These are phyloP conservation scores for Thalassoma bifasciatum DNA, from an alignment of 2,113 vertebrate genomes.

Conservation along the genomic window DNA sequence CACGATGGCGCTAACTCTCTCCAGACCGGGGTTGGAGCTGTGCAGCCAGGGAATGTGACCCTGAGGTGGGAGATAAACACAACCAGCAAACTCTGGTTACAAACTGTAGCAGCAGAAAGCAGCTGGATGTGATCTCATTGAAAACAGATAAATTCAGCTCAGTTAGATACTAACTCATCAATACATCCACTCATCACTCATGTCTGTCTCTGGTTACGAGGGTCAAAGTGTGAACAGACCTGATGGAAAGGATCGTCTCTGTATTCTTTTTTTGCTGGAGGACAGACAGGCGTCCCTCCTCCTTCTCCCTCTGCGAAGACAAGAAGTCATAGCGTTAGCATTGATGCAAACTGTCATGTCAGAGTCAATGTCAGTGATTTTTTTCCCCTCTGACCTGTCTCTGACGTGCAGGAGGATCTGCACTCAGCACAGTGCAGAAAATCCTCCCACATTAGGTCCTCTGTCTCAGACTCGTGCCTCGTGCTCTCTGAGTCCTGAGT, in stretches of 20 bases:
- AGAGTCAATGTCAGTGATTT: no score
- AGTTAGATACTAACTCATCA: no score
- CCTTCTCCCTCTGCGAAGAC: slow-evolving; percentile 87
- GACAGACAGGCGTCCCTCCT: slow-evolving; percentile 81
- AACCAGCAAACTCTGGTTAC: background rate
- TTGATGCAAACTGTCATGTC: background rate
- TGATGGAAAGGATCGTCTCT: slow-evolving; percentile 98
- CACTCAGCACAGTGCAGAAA: slow-evolving; percentile 97
- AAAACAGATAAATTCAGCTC: no score
- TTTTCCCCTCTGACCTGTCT: slow-evolving; percentile 80
- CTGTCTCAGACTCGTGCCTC: slow-evolving; percentile 95
- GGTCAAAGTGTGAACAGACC: slow-evolving; percentile 82
- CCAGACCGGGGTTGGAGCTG: slow-evolving; percentile 93
- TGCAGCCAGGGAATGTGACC: slow-evolving; percentile 96
- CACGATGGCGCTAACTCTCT: slow-evolving; percentile 98
- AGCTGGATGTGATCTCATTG: no score
- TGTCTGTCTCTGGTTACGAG: no score
- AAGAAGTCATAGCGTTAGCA: background rate
- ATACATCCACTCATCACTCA: no score
- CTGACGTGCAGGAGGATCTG: slow-evolving; percentile 93
- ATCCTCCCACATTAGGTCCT: slow-evolving; percentile 98
- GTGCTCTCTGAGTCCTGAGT: slow-evolving; percentile 94
- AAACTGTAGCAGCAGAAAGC: no score
- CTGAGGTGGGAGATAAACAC: slow-evolving; percentile 68
- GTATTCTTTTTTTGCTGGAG: slow-evolving; percentile 92